Percentiles rank a stretch among this genome's conserved stretches.
These are phyloP conservation scores for Leptopilina drosophilae DNA, from an alignment of 2,888 invertebrate genomes.

Conservation along the genomic window DNA sequence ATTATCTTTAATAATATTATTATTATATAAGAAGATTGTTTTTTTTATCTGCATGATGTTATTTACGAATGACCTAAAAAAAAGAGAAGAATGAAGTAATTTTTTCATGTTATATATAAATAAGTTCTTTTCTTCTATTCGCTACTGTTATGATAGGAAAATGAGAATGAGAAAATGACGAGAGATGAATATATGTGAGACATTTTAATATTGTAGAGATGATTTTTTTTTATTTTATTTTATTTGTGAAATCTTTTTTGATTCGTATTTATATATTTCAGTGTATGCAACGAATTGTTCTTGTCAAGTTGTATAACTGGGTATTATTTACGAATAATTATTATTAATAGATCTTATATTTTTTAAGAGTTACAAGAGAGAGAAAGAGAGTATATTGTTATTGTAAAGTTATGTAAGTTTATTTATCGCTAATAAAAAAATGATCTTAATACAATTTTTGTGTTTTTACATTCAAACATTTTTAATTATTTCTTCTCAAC, in stretches of 20 bases:
- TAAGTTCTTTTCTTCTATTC: conserved; percentile 11
- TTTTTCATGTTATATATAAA: conserved; percentile 23
- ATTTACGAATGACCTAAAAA: conserved; percentile 29
- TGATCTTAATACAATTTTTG: conserved; percentile 56
- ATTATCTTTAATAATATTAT: background rate
- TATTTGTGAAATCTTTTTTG: background rate
- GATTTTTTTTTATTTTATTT: background rate
- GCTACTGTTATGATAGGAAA: background rate
- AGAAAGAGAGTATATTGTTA: conserved; percentile 73
- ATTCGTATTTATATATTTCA: background rate
- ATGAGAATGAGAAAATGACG: background rate
- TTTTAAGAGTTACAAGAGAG: conserved; percentile 72
- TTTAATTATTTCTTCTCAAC: background rate
- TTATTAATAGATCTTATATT: conserved; percentile 74
- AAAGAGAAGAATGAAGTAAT: conserved; percentile 18
- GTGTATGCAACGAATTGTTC: conserved; percentile 1
- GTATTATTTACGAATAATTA: conserved; percentile 65
- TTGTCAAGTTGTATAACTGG: conserved; percentile 30
- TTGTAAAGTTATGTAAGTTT: conserved; percentile 77
- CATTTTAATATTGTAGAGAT: too few species aligned
- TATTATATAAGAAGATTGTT: conserved; percentile 12
- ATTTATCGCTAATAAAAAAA: conserved; percentile 77
- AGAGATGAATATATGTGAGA: background rate
- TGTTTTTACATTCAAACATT: background rate
- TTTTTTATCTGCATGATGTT: background rate